phyloP scores from a whole-genome alignment of 2,888 invertebrate genomes.

The Macaria liturata region DNA sequence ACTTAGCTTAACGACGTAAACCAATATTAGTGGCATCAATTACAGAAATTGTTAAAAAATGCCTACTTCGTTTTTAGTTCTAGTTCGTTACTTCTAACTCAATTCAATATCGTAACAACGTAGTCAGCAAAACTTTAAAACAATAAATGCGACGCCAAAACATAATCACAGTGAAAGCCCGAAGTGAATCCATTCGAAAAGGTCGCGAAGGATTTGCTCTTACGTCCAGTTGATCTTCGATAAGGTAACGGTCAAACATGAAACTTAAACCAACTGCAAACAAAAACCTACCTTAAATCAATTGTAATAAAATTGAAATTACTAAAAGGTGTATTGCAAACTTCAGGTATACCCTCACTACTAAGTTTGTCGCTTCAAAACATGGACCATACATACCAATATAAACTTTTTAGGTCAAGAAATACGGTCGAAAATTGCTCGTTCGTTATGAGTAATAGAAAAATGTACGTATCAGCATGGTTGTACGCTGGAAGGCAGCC shows the following conservation, averaged over 20 bases:
- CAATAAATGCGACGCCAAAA: conserved; percentile 8
- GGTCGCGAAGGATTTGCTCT: conserved; percentile 22
- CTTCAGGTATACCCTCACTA: conserved; percentile 5
- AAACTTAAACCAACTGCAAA: neutral
- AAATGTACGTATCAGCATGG: conserved; percentile 5
- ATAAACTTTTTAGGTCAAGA: neutral
- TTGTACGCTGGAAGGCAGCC: conserved; percentile 28
- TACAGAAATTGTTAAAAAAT: too few species aligned
- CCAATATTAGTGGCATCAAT: too few species aligned
- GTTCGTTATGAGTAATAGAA: conserved; percentile 3
- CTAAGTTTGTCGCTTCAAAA: conserved; percentile 10
- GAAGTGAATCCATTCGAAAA: conserved; percentile 24
- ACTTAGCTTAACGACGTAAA: too few species aligned
- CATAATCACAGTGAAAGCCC: conserved; percentile 19
- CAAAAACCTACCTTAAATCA: neutral
- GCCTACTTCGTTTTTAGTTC: too few species aligned
- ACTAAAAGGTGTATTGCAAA: neutral
- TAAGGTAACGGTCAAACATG: conserved; percentile 13
- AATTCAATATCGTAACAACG: neutral
- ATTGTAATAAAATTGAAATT: neutral
- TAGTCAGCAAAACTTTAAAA: conserved; percentile 1
- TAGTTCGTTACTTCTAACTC: too few species aligned
- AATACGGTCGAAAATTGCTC: conserved; percentile 11
- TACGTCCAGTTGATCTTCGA: conserved; percentile 26
- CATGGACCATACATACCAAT: neutral